Evolutionary conservation across 2,888 invertebrate species (phyloP), one percentile per base, ranked within the genome.

Genomic region (Odontomyia ornata): DNA sequence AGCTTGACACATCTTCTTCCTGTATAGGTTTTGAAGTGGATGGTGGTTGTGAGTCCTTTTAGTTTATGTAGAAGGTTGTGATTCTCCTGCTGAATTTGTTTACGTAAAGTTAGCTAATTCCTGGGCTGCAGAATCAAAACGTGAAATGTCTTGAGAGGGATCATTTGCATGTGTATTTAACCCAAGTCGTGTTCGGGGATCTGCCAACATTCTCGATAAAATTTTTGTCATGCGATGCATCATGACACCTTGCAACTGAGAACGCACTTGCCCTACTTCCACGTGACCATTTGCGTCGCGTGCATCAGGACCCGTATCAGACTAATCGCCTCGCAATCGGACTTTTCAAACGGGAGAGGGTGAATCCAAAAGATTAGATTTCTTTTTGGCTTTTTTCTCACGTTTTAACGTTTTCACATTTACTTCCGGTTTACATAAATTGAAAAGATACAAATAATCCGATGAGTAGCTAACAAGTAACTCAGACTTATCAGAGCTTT

Each of bases 161-260:
- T 79, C 79, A 77, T 80, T 82, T 43, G 82, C 82, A 64, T 83
- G 83, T 0, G 81, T 81, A 57, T 81, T 83, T 56, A 83, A 75
- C 1, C 82, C 91, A 1, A 90, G 90, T 71, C 91, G 86, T 0
- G 91, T 91, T 76, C 90, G 89, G 1, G 91, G 91, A 84, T 91
- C 91, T 80, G 90, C 93, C 75, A 95, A 86, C 93, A 94, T 94
- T 80, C 93, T 89, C 36, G 93, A 92, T 77, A 95, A 87, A 71
- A 95, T 93, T 82, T 93, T 92, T 0, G 94, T 94, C 92, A 95
- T 94, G 76, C 94, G 89, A 85, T 93, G 93, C 91, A 95, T 93
- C 56, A 95, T 87, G 27, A 91, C 91, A 0, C 91, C 90, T 83
- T 92, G 91, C 13, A 92, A 85, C 75, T 91, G 90, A 1, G 92